A percentile compares a stretch with the other conserved stretches of the same genome.
Conservation (phyloP, 1,140 invertebrate species). For the silkworm (Bombyx mori) region ASM3026992v2 NC_085115.1:16692001-16692500, state of each 20-base stretch:
- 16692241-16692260: conserved; percentile 46
- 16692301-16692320: too few species aligned
- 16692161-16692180: background rate
- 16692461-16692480: conserved; percentile 22
- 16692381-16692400: conserved; percentile 32
- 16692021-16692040: conserved; percentile 13
- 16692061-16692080: conserved; percentile 46
- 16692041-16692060: conserved; percentile 46
- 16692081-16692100: conserved; percentile 39
- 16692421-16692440: conserved; percentile 30
- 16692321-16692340: too few species aligned
- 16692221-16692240: conserved; percentile 48
- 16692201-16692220: conserved; percentile 2
- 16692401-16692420: conserved; percentile 49
- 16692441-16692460: conserved; percentile 49
- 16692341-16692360: background rate
- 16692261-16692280: conserved; percentile 40
- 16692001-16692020: background rate
- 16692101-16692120: conserved; percentile 78
- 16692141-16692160: too few species aligned
- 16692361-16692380: too few species aligned
- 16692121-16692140: conserved; percentile 73
- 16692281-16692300: conserved; percentile 63
- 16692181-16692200: background rate
- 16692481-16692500: conserved; percentile 50